Evolutionary conservation across 2,113 vertebrate species (phyloP).

Genomic region (Sinocyclocheilus grahami): DNA sequence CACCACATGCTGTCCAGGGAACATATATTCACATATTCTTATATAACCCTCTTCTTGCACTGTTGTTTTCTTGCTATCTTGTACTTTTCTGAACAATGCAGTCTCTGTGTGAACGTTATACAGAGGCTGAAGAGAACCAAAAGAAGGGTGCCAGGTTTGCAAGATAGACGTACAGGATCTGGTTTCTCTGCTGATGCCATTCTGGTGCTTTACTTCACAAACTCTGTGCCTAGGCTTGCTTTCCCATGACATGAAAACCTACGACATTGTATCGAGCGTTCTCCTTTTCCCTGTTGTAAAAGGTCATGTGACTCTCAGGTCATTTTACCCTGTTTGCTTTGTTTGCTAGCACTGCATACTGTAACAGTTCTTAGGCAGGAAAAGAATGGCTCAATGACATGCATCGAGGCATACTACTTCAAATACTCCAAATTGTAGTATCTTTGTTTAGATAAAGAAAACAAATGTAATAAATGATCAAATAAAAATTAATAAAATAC

Average conservation of each 20-base stretch:
- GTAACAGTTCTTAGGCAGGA: not conserved
- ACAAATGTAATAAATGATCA: too few relatives aligned
- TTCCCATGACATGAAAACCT: slow-evolving; percentile 62
- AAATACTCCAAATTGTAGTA: too few relatives aligned
- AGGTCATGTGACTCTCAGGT: slow-evolving; percentile 48
- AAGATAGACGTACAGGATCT: slow-evolving; percentile 38
- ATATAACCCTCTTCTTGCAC: not conserved
- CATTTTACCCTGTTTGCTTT: slow-evolving; percentile 10
- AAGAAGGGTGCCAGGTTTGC: slow-evolving; percentile 27
- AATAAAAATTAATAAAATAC: too few relatives aligned
- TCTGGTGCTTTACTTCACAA: slow-evolving; percentile 34
- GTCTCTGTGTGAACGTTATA: slow-evolving; percentile 12
- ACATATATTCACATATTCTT: not conserved
- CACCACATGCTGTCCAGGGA: not conserved
- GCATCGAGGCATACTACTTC: not conserved
- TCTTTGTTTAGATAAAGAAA: too few relatives aligned
- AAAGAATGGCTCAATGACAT: not conserved
- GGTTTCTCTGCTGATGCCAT: slow-evolving; percentile 43
- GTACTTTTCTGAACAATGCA: not conserved
- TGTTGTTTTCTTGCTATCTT: not conserved
- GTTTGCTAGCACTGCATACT: not conserved
- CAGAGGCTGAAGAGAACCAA: not conserved
- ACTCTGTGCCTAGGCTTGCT: slow-evolving; percentile 36
- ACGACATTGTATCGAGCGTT: slow-evolving; percentile 24
- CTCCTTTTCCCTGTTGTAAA: slow-evolving; percentile 48